A percentile compares a stretch with the other conserved stretches of the same genome.
Evolutionary conservation across 2,113 vertebrate species (phyloP).

Genomic region (Psophia crepitans): DNA sequence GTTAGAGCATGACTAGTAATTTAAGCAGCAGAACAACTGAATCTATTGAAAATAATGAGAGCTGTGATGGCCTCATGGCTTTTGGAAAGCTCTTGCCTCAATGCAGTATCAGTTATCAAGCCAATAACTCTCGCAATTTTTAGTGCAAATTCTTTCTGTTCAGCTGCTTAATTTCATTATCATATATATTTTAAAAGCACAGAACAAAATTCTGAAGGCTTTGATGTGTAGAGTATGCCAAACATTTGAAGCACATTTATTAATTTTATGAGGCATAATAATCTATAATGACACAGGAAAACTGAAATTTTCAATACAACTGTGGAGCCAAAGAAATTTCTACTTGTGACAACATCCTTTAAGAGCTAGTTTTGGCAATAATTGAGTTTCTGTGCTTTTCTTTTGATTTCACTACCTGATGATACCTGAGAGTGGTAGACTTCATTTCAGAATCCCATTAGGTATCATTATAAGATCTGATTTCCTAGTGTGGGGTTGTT

Average conservation of each 20-base stretch:
- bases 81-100: not conserved
- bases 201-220: constrained; percentile 28
- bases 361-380: constrained; percentile 54
- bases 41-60: not conserved
- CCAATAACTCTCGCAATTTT: not conserved
- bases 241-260: constrained; percentile 62
- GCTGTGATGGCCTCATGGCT: not conserved
- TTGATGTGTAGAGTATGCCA: constrained; percentile 11
- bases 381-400: constrained; percentile 68
- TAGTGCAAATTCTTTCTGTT: not conserved
- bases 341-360: constrained; percentile 47
- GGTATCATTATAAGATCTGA: constrained; percentile 67
- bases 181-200: not conserved
- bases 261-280: constrained; percentile 67
- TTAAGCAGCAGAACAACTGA: not conserved
- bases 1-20: not conserved
- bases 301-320: constrained; percentile 13
- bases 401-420: constrained; percentile 69
- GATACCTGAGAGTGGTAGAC: constrained; percentile 67
- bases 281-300: constrained; percentile 51
- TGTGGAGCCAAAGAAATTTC: constrained; percentile 46
- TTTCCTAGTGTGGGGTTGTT: constrained; percentile 45
- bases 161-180: constrained; percentile 46
- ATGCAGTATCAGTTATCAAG: not conserved
- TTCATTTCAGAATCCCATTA: constrained; percentile 73